Evolutionary conservation across 2,797 vertebrate genomes (phyloP).

Genomic region (Okamejei kenojei): DNA sequence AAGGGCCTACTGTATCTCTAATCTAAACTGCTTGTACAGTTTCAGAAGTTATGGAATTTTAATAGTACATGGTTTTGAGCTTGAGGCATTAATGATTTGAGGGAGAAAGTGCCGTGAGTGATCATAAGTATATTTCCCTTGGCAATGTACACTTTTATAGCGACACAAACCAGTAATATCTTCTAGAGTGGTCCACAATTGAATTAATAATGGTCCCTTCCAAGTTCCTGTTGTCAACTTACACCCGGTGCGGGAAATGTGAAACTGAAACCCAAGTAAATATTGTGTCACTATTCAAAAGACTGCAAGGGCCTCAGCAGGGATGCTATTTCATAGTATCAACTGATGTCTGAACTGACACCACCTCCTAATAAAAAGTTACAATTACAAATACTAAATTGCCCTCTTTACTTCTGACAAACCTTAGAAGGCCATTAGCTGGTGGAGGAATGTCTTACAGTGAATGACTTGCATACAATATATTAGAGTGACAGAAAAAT

Average conservation of each 20-base stretch:
- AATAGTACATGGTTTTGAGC: too few species aligned
- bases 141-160: background rate
- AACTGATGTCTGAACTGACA: constrained; percentile 21
- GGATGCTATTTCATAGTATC: constrained; percentile 20
- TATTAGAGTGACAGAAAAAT: background rate
- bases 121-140: background rate
- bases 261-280: constrained; percentile 36
- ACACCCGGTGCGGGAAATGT: constrained; percentile 9
- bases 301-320: background rate
- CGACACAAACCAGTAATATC: background rate
- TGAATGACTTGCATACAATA: background rate
- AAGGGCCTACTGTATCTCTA: too few species aligned
- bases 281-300: constrained; percentile 25
- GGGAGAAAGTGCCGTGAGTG: background rate
- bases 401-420: background rate
- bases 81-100: background rate
- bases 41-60: background rate
- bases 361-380: background rate
- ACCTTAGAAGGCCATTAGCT: background rate
- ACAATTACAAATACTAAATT: constrained; percentile 19
- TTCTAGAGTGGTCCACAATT: constrained; percentile 5
- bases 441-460: background rate
- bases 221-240: constrained; percentile 11
- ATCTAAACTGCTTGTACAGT: background rate
- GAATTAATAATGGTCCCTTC: constrained; percentile 19